Conservation (phyloP, 2,888 invertebrate species). For the Trachelus iudaicus region DNA sequence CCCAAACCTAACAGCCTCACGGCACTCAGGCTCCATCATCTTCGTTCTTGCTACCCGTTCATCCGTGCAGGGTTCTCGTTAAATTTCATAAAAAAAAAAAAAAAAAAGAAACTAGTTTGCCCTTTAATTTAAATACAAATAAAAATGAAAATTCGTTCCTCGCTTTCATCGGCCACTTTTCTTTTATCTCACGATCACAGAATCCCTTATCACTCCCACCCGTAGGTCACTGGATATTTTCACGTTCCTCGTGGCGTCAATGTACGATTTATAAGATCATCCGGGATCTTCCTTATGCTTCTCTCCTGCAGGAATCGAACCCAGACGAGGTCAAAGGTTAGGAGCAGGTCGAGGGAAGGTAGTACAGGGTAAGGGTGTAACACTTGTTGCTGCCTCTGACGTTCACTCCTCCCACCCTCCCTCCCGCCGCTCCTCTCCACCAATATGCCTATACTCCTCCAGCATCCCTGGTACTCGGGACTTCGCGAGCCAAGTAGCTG, state of each 20-base stretch:
- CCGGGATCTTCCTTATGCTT: background rate
- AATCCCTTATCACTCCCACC: background rate
- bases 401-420: background rate
- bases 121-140: background rate
- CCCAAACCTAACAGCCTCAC: background rate
- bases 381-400: constrained; percentile 44
- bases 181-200: too few relatives aligned
- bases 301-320: background rate
- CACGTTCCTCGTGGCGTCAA: background rate
- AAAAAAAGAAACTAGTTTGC: constrained; percentile 16
- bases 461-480: background rate
- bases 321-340: background rate
- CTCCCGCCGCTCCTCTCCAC: background rate
- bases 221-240: background rate
- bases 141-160: background rate
- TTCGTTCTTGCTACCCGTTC: background rate
- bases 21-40: background rate
- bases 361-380: constrained; percentile 36
- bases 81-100: constrained; percentile 13
- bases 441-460: background rate
- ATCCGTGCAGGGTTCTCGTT: background rate
- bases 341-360: constrained; percentile 28
- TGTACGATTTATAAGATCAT: background rate
- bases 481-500: background rate
- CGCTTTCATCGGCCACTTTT: too few relatives aligned